Conservation (phyloP, 2,113 vertebrate species). For the Aramus guarauna region DNA sequence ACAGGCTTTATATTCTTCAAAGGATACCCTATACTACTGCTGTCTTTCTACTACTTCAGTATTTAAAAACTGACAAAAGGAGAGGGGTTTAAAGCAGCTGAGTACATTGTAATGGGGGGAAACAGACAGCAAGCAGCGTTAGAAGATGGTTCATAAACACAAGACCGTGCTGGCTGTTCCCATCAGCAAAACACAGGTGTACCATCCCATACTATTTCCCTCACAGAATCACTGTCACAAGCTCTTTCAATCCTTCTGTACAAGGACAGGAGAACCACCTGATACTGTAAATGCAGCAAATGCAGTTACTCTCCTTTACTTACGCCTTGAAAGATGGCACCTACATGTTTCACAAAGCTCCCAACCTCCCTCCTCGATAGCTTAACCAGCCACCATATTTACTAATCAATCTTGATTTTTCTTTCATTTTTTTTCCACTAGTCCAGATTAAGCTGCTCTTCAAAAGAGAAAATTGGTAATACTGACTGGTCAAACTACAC, state of each 20-base stretch:
- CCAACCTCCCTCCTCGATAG: background rate
- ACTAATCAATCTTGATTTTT: background rate
- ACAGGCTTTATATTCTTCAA: background rate
- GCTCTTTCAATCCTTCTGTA: background rate
- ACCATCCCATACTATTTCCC: background rate
- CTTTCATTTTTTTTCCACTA: background rate
- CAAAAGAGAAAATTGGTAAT: background rate
- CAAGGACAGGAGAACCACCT: background rate
- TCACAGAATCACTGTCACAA: background rate
- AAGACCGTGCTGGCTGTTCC: background rate
- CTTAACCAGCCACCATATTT: background rate
- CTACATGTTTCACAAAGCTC: background rate
- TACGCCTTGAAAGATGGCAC: background rate
- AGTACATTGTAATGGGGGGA: background rate
- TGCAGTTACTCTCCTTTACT: background rate
- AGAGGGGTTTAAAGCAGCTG: background rate
- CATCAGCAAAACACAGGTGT: background rate
- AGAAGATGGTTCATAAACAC: background rate
- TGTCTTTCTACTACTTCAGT: background rate
- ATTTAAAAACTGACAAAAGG: background rate
- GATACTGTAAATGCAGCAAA: background rate
- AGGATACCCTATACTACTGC: background rate
- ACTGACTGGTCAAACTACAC: background rate
- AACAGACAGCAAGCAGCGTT: background rate
- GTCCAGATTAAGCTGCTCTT: background rate